phyloP scores from a whole-genome alignment of 1,140 invertebrate genomes.

The Drosophila oshimai region DNA sequence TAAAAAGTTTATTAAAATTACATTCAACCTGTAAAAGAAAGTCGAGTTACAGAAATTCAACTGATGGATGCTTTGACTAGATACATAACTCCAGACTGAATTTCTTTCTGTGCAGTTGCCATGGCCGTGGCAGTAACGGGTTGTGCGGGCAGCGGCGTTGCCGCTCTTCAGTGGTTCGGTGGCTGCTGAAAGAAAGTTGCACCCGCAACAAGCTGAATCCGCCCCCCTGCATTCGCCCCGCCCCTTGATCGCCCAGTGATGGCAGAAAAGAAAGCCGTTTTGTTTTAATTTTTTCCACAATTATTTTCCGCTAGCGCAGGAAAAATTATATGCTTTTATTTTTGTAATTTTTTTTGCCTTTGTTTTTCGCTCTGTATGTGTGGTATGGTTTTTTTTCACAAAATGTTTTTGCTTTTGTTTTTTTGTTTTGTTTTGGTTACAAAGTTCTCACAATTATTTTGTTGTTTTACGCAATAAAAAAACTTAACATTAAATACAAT shows the following conservation, averaged over 20 bases:
- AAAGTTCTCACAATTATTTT: conserved; percentile 78
- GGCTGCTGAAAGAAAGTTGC: conserved; percentile 72
- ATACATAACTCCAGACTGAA: no score
- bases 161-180: conserved; percentile 45
- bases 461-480: conserved; percentile 74
- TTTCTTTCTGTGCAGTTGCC: conserved; percentile 23
- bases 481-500: conserved; percentile 82
- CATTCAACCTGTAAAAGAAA: no score
- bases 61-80: no score
- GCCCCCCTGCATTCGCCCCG: background rate
- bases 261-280: conserved; percentile 73
- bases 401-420: conserved; percentile 53
- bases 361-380: conserved; percentile 44
- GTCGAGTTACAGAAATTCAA: no score
- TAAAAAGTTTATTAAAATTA: no score
- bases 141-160: conserved; percentile 31
- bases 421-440: conserved; percentile 77
- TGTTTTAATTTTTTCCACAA: conserved; percentile 78
- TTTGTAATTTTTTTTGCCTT: conserved; percentile 66
- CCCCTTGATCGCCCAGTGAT: background rate
- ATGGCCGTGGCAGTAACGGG: conserved; percentile 42
- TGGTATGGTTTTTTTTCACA: conserved; percentile 52
- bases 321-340: conserved; percentile 78
- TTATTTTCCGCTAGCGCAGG: conserved; percentile 79
- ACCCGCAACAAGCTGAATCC: conserved; percentile 48